These are phyloP conservation scores for Sebastes matsubarae DNA, from an alignment of 2,797 vertebrate genomes.

Conservation along the genomic window DNA sequence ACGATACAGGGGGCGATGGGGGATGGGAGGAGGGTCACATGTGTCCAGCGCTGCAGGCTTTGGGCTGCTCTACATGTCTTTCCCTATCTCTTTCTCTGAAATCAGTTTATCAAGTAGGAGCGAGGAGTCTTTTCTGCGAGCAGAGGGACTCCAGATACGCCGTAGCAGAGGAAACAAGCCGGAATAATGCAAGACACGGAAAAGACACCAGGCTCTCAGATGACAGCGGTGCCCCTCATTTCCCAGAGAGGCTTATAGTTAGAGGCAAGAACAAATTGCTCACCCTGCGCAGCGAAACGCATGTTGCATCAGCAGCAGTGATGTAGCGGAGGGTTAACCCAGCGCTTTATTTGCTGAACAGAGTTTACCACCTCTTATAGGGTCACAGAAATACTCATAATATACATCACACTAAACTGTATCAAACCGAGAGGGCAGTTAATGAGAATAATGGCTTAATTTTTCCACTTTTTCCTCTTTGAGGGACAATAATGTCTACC, in stretches of 20 bases:
- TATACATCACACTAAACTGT: neutral
- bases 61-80: constrained; percentile 7
- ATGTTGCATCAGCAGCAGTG: constrained; percentile 8
- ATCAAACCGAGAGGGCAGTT: neutral
- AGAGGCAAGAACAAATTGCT: constrained; percentile 38
- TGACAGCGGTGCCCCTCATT: constrained; percentile 9
- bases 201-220: constrained; percentile 16
- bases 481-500: neutral
- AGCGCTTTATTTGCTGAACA: neutral
- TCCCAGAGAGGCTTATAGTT: constrained; percentile 23
- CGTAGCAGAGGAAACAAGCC: constrained; percentile 7
- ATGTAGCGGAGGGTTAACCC: neutral
- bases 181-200: constrained; percentile 9
- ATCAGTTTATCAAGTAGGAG: neutral
- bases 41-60: constrained; percentile 25
- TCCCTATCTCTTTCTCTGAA: constrained; percentile 17
- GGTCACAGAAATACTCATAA: neutral
- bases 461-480: neutral
- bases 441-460: neutral
- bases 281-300: neutral
- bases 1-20: constrained; percentile 8
- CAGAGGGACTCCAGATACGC: neutral
- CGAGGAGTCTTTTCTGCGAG: neutral
- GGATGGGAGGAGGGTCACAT: constrained; percentile 44
- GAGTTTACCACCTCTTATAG: neutral